Conservation (phyloP, 2,113 vertebrate genomes). For the Theristicus caerulescens region DNA sequence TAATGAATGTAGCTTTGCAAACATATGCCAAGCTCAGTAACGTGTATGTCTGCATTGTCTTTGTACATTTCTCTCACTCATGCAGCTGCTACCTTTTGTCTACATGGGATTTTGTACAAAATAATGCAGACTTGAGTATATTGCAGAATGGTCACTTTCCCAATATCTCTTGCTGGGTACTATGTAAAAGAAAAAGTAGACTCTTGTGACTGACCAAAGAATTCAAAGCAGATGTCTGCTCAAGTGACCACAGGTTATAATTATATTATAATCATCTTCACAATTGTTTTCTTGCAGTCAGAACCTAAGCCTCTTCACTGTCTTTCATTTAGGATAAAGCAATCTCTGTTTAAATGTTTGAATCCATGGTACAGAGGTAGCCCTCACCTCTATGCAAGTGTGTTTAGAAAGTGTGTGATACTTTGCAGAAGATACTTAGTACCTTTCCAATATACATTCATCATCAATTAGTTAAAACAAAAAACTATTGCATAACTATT, state of each 20-base stretch:
- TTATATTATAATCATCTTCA: neutral
- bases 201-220: neutral
- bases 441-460: neutral
- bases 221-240: neutral
- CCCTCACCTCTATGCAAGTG: neutral
- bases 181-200: neutral
- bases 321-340: neutral
- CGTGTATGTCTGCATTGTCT: neutral
- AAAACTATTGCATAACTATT: neutral
- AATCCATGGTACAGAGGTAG: neutral
- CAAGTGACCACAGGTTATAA: neutral
- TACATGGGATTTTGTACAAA: neutral
- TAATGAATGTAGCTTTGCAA: neutral
- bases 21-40: neutral
- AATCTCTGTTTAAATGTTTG: neutral
- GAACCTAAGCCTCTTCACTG: neutral
- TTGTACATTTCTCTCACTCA: neutral
- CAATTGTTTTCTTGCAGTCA: neutral
- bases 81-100: neutral
- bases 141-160: neutral
- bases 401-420: neutral
- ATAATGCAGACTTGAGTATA: neutral
- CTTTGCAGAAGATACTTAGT: neutral
- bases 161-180: neutral
- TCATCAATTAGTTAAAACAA: neutral